A percentile compares a stretch with the other conserved stretches of the same genome.
phyloP scores from a whole-genome alignment of 2,888 invertebrate species.

The Patella pellucida region DNA sequence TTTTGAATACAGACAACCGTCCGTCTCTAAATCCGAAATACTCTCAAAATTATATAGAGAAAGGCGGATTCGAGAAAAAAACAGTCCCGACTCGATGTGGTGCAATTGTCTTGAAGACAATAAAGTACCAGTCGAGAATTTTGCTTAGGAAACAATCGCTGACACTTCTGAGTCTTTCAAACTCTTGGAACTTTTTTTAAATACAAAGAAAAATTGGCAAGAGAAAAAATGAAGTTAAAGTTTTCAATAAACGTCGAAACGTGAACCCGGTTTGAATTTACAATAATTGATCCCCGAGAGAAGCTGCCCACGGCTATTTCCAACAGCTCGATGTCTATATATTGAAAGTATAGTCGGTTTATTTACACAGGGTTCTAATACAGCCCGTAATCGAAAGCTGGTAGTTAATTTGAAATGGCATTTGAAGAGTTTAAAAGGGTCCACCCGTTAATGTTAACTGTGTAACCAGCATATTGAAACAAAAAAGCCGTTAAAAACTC shows the following conservation, averaged over 20 bases:
- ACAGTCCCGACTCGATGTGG: too few species aligned
- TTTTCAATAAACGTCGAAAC: not conserved
- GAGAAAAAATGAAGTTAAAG: not conserved
- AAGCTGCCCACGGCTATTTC: not conserved
- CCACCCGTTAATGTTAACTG: not conserved
- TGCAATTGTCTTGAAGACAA: not conserved
- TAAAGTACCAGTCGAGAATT: not conserved
- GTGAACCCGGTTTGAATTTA: conserved; percentile 8
- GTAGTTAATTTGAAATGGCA: not conserved
- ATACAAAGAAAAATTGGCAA: not conserved
- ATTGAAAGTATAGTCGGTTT: not conserved
- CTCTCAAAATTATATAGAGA: too few species aligned
- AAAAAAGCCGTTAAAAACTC: too few species aligned
- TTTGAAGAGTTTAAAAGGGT: conserved; percentile 8
- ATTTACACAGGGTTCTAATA: not conserved
- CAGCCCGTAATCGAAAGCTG: conserved; percentile 5
- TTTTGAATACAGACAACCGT: too few species aligned
- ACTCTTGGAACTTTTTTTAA: too few species aligned
- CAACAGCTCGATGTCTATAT: conserved; percentile 3
- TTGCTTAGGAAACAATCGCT: too few species aligned
- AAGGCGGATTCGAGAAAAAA: too few species aligned
- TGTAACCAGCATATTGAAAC: too few species aligned
- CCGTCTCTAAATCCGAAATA: too few species aligned
- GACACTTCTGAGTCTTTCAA: too few species aligned
- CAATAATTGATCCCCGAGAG: not conserved